phyloP scores from a whole-genome alignment of 2,888 invertebrate genomes.

The Drymonia ruficornis region DNA sequence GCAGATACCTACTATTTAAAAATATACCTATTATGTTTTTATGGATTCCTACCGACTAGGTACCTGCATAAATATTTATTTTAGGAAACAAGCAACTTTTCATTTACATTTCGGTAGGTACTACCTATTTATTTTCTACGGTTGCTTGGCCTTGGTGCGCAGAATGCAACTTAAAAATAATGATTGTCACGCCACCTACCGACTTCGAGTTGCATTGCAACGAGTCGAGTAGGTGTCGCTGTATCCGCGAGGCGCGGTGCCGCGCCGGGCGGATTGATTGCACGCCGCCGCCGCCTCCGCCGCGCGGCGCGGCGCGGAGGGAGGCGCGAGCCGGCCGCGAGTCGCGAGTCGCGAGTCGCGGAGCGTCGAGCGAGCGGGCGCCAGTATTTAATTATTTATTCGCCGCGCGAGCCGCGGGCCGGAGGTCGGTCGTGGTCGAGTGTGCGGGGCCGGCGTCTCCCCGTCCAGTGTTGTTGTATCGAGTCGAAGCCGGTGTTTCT shows the following conservation, averaged over 20 bases:
- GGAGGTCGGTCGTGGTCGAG: conserved; percentile 80
- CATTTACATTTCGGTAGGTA: too few relatives aligned
- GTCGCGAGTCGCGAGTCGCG: conserved; percentile 26
- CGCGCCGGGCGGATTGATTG: neutral
- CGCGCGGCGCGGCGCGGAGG: conserved; percentile 25
- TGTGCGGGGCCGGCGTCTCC: conserved; percentile 76
- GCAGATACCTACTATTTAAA: too few relatives aligned
- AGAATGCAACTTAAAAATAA: neutral
- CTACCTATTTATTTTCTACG: too few relatives aligned
- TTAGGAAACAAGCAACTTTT: too few relatives aligned
- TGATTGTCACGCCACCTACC: neutral
- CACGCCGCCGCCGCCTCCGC: too few relatives aligned
- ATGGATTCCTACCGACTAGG: too few relatives aligned
- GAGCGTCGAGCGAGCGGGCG: conserved; percentile 36
- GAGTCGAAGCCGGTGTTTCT: conserved; percentile 59
- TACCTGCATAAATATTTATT: too few relatives aligned
- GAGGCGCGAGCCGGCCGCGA: conserved; percentile 20
- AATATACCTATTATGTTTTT: too few relatives aligned
- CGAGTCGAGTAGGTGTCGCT: neutral
- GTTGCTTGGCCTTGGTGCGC: neutral
- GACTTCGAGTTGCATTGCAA: neutral
- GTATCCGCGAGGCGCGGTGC: neutral
- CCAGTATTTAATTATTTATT: conserved; percentile 66
- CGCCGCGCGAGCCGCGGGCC: conserved; percentile 84
- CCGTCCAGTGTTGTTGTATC: conserved; percentile 69